A percentile compares a stretch with the other conserved stretches of the same genome.
Evolutionary conservation across 2,797 vertebrate species (phyloP).

Genomic region (Gallinago nigripennis): DNA sequence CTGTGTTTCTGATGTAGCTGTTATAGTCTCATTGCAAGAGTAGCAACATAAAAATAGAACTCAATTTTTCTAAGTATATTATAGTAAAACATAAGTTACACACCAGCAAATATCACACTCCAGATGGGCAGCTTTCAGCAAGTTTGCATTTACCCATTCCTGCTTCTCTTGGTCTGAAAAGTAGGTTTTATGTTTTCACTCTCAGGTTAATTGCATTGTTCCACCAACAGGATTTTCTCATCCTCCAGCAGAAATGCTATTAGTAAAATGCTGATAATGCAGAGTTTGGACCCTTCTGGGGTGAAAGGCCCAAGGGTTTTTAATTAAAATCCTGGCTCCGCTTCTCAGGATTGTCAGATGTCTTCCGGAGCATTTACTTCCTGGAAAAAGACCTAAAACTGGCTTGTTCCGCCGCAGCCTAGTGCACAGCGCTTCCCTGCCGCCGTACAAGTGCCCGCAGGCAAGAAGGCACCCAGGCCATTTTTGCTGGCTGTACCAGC

Average conservation of each 20-base stretch:
- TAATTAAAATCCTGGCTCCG: not conserved
- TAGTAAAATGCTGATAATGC: not conserved
- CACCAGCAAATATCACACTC: not conserved
- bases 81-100: conserved; percentile 6
- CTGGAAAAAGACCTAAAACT: not conserved
- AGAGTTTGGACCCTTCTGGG: not conserved
- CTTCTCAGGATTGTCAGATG: not conserved
- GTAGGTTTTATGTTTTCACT: not conserved
- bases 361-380: not conserved
- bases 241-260: not conserved
- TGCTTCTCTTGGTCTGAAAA: conserved; percentile 12
- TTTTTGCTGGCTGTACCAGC: not conserved
- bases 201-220: not conserved
- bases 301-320: not conserved
- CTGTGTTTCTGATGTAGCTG: not conserved
- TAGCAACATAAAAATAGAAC: not conserved
- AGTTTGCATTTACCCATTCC: not conserved
- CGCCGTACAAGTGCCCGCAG: rapidly evolving
- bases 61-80: not conserved
- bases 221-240: not conserved
- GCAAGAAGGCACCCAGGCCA: not conserved
- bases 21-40: not conserved
- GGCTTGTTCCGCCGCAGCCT: not conserved
- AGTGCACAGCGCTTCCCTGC: not conserved
- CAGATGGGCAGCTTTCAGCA: conserved; percentile 15